Conservation (phyloP, 2,113 vertebrate genomes). For the Sylvicapra grimmia region DNA sequence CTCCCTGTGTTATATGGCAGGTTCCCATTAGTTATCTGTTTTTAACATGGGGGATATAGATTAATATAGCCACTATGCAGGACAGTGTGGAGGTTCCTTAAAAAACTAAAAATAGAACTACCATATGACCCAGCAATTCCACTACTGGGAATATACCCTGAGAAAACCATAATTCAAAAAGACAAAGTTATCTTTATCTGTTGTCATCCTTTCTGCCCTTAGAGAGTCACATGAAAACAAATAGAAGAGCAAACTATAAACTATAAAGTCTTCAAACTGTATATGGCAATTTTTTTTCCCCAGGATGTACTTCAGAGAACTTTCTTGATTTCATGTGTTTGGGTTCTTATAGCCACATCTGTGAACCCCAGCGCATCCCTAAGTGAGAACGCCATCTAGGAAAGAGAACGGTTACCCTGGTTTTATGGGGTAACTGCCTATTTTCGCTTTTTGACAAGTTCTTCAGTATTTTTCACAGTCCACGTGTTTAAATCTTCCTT, state of each 20-base stretch:
- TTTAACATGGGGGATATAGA: neutral
- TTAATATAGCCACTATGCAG: neutral
- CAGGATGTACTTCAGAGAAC: neutral
- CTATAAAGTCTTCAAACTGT: neutral
- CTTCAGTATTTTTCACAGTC: constrained; percentile 19
- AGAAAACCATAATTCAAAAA: neutral
- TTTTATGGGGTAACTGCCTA: neutral
- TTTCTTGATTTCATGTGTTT: neutral
- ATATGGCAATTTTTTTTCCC: neutral
- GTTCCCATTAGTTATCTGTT: neutral
- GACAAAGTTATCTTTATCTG: neutral
- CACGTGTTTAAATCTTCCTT: constrained; percentile 31
- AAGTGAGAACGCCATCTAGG: neutral
- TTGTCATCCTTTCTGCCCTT: neutral
- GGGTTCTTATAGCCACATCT: neutral
- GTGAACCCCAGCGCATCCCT: neutral
- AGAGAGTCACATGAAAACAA: neutral
- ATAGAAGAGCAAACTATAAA: neutral
- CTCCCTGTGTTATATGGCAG: neutral
- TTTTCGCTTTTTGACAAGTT: constrained; percentile 40
- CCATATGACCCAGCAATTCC: neutral
- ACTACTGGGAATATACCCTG: neutral
- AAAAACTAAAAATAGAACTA: neutral
- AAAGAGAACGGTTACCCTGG: neutral
- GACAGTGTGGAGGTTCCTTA: neutral